Base-by-base conservation (phyloP, 2,797 vertebrate species). In the Allobates femoralis region DNA sequence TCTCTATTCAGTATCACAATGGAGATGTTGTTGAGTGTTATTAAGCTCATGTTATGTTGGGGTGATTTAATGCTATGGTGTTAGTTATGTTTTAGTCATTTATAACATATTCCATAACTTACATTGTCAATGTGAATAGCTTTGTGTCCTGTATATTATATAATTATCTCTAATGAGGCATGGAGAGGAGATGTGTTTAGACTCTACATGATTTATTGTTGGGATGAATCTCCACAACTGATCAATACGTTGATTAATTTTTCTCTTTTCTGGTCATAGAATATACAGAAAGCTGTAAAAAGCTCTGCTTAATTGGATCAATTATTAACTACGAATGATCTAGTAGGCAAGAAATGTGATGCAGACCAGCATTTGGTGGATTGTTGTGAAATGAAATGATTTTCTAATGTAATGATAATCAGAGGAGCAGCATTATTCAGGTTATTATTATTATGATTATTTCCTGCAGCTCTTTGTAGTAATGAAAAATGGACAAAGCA, bases 181-280 rank as follows among this genome's bases (percentile, higher is more conserved):
- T 32, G 64, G 30, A 67, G 64, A 19, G 51, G 51, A 53, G 28
- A 7, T 19, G 30, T 67, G 26, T 30, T 15, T 30, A 28, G 26
- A 30, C 26, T 30, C 11, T 53, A 16, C 62, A 64, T 34, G 30
- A 67, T 67, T 67, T 67, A 67, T 67, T 19, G 7, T 34, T 67
- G 28, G 18, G 7, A 32, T 34, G 28, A 67, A 34, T 34, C 14
- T 15, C 60, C 28, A 64, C 60, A 30, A 28, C 23, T 66, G 62
- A 66, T 66, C 62, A 66, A 67, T 67, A 67, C 5, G 7, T 67
- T 67, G 62, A 64, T 67, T 32, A 67, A 67, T 41, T n/a, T 46
- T 32, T 71, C 10, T 41, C 34, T 46, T 1, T 14, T n/a, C 67
- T 15, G 1, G 10, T 12, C 3, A 71, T 46, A 11, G 3, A 41